A percentile compares a stretch with the other conserved stretches of the same genome.
Evolutionary conservation across 2,113 vertebrate species (phyloP).

Genomic region (Hyaena hyaena): DNA sequence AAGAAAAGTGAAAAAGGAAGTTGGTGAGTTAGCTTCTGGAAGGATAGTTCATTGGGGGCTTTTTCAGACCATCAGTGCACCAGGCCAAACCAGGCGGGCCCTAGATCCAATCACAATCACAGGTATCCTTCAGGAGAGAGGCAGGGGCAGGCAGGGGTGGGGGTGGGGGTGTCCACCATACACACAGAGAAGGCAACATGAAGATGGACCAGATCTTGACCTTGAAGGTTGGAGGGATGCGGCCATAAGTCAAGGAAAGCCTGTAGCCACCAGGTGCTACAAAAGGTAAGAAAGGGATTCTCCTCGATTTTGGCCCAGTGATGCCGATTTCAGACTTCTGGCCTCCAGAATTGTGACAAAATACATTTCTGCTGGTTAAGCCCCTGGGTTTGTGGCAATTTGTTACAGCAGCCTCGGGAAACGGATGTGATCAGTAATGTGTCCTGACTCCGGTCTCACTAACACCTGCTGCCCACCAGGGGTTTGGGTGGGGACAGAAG

Average conservation of each 20-base stretch:
- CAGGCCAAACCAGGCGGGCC: background rate
- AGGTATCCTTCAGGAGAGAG: background rate
- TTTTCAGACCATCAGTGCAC: background rate
- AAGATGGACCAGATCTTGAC: background rate
- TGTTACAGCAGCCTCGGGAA: background rate
- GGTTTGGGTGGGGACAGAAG: no score
- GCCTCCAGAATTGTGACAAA: background rate
- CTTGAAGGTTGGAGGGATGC: background rate
- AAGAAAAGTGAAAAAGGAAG: background rate
- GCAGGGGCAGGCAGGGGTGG: background rate
- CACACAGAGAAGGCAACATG: background rate
- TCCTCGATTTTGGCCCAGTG: background rate
- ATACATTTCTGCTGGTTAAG: background rate
- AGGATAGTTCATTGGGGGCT: background rate
- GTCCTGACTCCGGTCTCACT: background rate
- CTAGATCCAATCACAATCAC: background rate
- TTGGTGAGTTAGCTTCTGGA: background rate
- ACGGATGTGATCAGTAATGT: accelerated
- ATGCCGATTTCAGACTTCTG: background rate
- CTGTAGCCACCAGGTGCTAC: background rate
- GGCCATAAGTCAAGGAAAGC: background rate
- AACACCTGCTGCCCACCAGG: background rate
- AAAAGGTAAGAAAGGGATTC: background rate
- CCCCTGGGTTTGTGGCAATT: background rate
- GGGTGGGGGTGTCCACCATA: background rate